These are phyloP conservation scores for Fragum whitleyi DNA, from an alignment of 2,888 invertebrate genomes.

Conservation along the genomic window DNA sequence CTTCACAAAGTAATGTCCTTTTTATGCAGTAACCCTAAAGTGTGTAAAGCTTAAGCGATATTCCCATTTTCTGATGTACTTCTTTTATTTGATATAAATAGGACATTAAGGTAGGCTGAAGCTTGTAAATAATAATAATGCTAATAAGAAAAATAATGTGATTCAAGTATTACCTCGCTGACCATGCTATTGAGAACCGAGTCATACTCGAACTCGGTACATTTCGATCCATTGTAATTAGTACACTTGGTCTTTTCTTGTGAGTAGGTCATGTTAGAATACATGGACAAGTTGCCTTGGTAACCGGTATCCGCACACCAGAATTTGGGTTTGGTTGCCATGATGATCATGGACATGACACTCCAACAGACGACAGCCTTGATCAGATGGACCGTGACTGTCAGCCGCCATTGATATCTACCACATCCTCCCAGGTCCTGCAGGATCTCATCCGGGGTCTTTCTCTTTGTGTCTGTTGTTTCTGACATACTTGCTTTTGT, in stretches of 20 bases:
- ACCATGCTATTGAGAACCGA: constrained; percentile 1
- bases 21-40: no score
- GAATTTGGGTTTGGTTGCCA: constrained; percentile 40
- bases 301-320: constrained; percentile 38
- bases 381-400: constrained; percentile 34
- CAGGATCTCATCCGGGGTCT: constrained; percentile 50
- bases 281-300: background rate
- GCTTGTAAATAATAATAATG: no score
- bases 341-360: constrained; percentile 27
- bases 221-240: constrained; percentile 18
- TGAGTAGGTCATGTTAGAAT: constrained; percentile 18
- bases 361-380: constrained; percentile 50
- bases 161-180: constrained; percentile 26
- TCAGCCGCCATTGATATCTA: constrained; percentile 44
- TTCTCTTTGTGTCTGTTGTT: background rate
- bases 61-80: no score
- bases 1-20: no score
- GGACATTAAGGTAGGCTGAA: no score
- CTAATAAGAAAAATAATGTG: no score
- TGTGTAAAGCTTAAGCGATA: no score
- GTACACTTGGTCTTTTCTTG: constrained; percentile 40
- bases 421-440: constrained; percentile 56
- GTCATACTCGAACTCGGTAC: constrained; percentile 8
- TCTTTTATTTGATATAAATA: no score
- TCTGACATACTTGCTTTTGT: no score